phyloP scores from a whole-genome alignment of 2,797 vertebrate species.

The Nothura maculosa region DNA sequence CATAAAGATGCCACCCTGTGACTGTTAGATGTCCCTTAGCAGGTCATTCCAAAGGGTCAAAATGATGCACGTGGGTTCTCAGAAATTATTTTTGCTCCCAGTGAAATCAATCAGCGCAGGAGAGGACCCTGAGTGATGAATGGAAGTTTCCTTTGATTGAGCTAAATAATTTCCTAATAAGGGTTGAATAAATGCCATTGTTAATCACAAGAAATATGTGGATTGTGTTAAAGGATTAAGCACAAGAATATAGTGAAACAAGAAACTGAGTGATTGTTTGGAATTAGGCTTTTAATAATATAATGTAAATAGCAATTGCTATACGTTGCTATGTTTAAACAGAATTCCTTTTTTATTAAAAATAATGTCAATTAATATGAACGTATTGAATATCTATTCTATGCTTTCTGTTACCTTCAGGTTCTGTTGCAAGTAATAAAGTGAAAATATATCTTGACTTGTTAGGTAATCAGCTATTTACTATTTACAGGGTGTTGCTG shows the following conservation, averaged over 20 bases:
- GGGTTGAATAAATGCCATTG: slow-evolving; percentile 69
- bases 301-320: background rate
- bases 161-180: slow-evolving; percentile 76
- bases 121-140: slow-evolving; percentile 37
- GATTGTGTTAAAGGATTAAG: background rate
- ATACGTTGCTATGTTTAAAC: background rate
- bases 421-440: slow-evolving; percentile 44
- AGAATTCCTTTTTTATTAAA: background rate
- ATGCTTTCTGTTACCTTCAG: slow-evolving; percentile 28
- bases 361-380: background rate
- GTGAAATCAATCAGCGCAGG: slow-evolving; percentile 33
- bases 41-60: slow-evolving; percentile 65
- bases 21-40: slow-evolving; percentile 51
- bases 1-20: slow-evolving; percentile 32
- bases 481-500: slow-evolving; percentile 9
- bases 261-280: background rate
- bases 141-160: slow-evolving; percentile 72
- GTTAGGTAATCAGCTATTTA: slow-evolving; percentile 24
- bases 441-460: slow-evolving; percentile 21
- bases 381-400: background rate
- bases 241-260: slow-evolving; percentile 1
- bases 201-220: slow-evolving; percentile 54
- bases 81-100: slow-evolving; percentile 34
- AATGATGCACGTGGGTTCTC: slow-evolving; percentile 62
- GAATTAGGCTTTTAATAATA: background rate